Base-by-base conservation (phyloP, 2,797 vertebrate genomes). In the Poecilia picta region DNA sequence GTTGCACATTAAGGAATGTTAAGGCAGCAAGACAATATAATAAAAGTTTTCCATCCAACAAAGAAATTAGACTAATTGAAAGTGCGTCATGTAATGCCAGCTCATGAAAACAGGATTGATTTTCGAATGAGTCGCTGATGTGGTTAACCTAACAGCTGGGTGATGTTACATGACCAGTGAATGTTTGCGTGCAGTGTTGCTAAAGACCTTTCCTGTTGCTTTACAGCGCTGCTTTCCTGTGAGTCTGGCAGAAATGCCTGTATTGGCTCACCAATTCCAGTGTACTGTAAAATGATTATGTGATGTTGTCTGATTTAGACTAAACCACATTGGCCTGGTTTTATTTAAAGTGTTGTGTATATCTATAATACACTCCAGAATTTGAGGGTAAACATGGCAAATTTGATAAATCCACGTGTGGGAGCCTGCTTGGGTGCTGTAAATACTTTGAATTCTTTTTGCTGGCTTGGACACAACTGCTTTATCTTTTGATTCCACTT, bases 391-490 rank as follows among this genome's bases (percentile, higher is more conserved):
- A 76, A 76, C 55, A 31, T 79, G 43, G 62, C 31, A 62, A 70
- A 85, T 85, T 78, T 23, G 46, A 45, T 72, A 25, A 72, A 11
- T 31, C 12, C 39, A 57, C 8, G 7, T 72, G 51, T 82, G 80
- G 74, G 79, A 73, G 53, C 53, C 55, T 84, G 81, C 79, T 66
- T 77, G 77, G 75, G 73, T 88, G 80, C 81, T 51, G 86, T 86
- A 90, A 92, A 94, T 94, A 89, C 64, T 90, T 92, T 86, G 83
- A 93, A 94, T 94, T 95, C 92, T 92, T 82, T 57, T 79, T 72
- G 81, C 74, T 85, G 83, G 83, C 89, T 93, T 91, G 92, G 81
- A 92, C 88, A 90, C 86, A 81, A 85, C 82, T 85, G 81, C 86
- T 84, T 81, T 46, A 76, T 86, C 78, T 83, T 72, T 57, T 49